A percentile compares a stretch with the other conserved stretches of the same genome.
Conservation (phyloP, 2,113 vertebrate genomes). For the Catharus fuscescens region DNA sequence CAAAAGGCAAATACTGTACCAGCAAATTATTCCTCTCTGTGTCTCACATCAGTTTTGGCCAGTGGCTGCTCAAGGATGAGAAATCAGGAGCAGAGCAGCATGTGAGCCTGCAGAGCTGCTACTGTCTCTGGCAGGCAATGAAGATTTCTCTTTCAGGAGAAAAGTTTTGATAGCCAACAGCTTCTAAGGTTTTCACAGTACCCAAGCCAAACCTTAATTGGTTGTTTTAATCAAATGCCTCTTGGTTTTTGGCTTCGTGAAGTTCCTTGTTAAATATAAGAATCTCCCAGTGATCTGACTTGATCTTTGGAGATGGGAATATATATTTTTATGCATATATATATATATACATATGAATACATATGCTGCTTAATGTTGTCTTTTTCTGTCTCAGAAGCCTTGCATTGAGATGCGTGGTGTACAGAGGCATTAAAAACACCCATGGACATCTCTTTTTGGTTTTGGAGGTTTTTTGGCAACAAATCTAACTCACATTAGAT, state of each 20-base stretch:
- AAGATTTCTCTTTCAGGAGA: not conserved
- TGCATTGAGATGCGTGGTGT: not conserved
- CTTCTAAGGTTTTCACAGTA: not conserved
- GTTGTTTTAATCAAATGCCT: constrained; percentile 16
- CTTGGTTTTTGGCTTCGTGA: not conserved
- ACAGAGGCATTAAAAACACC: not conserved
- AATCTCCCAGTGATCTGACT: not conserved
- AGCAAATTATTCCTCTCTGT: not conserved
- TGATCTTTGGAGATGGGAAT: not conserved
- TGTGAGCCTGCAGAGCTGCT: not conserved
- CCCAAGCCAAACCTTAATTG: not conserved
- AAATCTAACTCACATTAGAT: not conserved
- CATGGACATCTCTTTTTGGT: not conserved
- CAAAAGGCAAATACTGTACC: not conserved
- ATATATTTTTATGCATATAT: not conserved
- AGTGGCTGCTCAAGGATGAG: not conserved
- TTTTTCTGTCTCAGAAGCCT: not conserved
- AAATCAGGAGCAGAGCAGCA: not conserved
- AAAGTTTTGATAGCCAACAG: not conserved
- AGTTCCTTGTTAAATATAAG: not conserved
- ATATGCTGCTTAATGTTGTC: not conserved
- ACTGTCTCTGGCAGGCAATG: not conserved
- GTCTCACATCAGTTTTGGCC: not conserved
- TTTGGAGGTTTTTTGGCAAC: not conserved
- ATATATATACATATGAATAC: not conserved